Conservation (phyloP, 2,113 vertebrate genomes). For the Platysteira castanea region DNA sequence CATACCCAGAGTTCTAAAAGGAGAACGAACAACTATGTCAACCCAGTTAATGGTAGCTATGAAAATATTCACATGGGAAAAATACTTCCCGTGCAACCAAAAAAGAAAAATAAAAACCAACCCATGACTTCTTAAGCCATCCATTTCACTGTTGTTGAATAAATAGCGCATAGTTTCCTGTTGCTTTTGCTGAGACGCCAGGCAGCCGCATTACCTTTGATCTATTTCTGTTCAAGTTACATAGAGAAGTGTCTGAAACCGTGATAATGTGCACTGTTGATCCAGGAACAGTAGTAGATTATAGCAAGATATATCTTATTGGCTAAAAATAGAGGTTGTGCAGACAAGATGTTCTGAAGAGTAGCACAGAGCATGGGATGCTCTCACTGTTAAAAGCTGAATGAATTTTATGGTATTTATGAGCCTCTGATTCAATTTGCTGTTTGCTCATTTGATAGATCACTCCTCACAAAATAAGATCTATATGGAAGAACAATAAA, state of each 20-base stretch:
- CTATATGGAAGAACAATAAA: neutral
- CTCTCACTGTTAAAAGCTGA: neutral
- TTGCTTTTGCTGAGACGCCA: neutral
- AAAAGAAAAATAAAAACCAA: neutral
- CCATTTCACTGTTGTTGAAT: neutral
- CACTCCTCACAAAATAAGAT: neutral
- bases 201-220: neutral
- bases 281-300: constrained; percentile 14
- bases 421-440: neutral
- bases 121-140: neutral
- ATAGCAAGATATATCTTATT: constrained; percentile 8
- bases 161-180: neutral
- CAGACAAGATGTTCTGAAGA: constrained; percentile 17
- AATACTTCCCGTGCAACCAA: neutral
- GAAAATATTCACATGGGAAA: constrained; percentile 13
- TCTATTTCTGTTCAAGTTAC: constrained; percentile 37
- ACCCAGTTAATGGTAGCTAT: neutral
- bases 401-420: neutral
- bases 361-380: neutral
- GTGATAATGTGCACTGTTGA: constrained; percentile 42
- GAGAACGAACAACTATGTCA: neutral
- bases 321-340: constrained; percentile 21
- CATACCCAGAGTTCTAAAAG: neutral
- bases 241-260: constrained; percentile 12
- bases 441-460: neutral